phyloP scores from a whole-genome alignment of 1,140 invertebrate genomes.

The Orchestia grillus region DNA sequence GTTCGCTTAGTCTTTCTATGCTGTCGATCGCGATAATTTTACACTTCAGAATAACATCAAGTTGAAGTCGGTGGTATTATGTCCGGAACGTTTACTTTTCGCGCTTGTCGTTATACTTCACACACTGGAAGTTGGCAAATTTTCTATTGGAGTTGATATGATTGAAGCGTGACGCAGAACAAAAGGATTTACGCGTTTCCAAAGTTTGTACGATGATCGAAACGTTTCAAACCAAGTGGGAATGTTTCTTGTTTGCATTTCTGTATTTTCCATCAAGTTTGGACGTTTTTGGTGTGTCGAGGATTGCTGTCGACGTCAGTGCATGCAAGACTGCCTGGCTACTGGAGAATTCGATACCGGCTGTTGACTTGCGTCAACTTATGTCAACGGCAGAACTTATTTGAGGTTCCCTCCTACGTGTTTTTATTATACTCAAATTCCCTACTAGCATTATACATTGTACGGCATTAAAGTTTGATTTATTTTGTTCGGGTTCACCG shows the following conservation, averaged over 20 bases:
- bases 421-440: no score
- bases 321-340: no score
- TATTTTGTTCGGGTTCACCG: no score
- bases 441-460: no score
- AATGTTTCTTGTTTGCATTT: neutral
- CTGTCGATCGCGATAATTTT: neutral
- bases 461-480: no score
- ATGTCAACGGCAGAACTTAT: no score
- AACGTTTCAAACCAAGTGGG: neutral
- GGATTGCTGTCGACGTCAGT: no score
- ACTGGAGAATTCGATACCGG: no score
- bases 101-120: neutral
- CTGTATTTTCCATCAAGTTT: no score
- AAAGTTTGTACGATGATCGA: neutral
- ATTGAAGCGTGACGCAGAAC: neutral
- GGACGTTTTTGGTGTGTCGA: no score
- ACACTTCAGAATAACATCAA: neutral
- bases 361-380: no score
- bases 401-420: no score
- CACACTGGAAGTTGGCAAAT: neutral
- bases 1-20: neutral
- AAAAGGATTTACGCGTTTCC: neutral
- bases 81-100: neutral
- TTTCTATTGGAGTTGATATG: neutral
- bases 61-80: neutral